Conservation (phyloP, 2,797 vertebrate species). For the Alfaro cultratus region DNA sequence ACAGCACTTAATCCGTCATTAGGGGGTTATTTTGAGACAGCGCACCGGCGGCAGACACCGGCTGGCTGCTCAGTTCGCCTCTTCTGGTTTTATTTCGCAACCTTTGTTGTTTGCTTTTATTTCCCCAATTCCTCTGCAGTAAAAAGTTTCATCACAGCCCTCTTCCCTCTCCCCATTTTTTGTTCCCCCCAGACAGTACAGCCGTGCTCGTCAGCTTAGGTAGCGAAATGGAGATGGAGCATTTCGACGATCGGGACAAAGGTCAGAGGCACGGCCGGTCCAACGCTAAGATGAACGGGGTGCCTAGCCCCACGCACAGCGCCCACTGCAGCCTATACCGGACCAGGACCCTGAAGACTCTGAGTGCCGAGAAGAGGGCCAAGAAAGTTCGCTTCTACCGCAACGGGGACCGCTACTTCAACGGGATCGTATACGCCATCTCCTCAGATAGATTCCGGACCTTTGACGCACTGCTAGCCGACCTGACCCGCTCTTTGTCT, state of each 20-base stretch:
- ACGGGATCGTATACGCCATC: constrained; percentile 95
- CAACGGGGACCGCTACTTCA: constrained; percentile 97
- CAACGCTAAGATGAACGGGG: constrained; percentile 87
- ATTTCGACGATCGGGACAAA: constrained; percentile 94
- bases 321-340: constrained; percentile 97
- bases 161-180: neutral
- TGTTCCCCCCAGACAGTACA: constrained; percentile 61
- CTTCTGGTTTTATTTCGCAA: neutral
- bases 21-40: constrained; percentile 76
- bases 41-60: constrained; percentile 23
- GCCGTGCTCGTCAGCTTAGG: constrained; percentile 64
- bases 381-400: constrained; percentile 98
- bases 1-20: constrained; percentile 78
- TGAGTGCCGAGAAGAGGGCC: constrained; percentile 93
- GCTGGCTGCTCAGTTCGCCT: constrained; percentile 27
- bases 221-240: constrained; percentile 90
- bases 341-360: constrained; percentile 93
- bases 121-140: constrained; percentile 4
- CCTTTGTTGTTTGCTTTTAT: constrained; percentile 16
- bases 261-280: constrained; percentile 81
- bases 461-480: constrained; percentile 94
- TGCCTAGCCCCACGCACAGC: constrained; percentile 94
- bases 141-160: constrained; percentile 22
- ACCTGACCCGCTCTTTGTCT: constrained; percentile 94
- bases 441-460: constrained; percentile 93